phyloP scores from a whole-genome alignment of 2,797 vertebrate genomes.

The Clarias pachynema region DNA sequence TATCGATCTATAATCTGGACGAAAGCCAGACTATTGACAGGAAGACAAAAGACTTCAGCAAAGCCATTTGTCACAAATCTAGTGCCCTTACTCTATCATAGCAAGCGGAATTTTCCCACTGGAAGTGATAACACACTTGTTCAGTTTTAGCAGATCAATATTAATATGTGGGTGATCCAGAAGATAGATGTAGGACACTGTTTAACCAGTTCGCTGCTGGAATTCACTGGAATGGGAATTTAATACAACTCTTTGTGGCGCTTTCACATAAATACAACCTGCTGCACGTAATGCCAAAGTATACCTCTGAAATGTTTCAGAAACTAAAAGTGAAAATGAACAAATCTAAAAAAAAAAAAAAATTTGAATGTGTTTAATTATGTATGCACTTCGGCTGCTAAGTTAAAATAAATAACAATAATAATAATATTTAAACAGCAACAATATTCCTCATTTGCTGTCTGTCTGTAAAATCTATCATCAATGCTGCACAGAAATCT shows the following conservation, averaged over 20 bases:
- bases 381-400: not conserved
- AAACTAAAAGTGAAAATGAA: not conserved
- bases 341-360: not conserved
- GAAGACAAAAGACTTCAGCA: conserved; percentile 92
- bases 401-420: not conserved
- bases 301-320: not conserved
- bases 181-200: conserved; percentile 88
- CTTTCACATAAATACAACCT: not conserved
- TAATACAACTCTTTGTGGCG: not conserved
- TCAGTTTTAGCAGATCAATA: conserved; percentile 98
- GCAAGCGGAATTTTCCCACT: conserved; percentile 84
- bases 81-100: conserved; percentile 89
- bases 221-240: conserved; percentile 62
- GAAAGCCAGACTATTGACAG: conserved; percentile 93
- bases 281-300: too few species aligned
- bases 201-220: conserved; percentile 76
- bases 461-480: not conserved
- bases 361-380: not conserved
- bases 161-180: conserved; percentile 82
- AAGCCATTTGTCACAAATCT: conserved; percentile 93
- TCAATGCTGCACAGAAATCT: not conserved
- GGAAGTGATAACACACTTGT: conserved; percentile 88
- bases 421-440: not conserved
- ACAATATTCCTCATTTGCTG: not conserved
- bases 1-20: conserved; percentile 93